Conservation (phyloP, 2,888 invertebrate species). For the Nebria brevicollis region DNA sequence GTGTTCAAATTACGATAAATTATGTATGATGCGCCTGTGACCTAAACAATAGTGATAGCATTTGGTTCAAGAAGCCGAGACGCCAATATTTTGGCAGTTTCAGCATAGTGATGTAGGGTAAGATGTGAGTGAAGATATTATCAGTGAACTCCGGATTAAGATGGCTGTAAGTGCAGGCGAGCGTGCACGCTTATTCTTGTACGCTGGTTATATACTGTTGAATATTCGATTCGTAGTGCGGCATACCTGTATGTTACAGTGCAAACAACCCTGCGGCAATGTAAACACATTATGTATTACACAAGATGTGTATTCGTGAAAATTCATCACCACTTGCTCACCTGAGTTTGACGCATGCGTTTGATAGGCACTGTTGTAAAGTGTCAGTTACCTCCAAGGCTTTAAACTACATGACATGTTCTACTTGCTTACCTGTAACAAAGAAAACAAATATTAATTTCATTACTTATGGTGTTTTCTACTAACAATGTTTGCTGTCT, state of each 20-base stretch:
- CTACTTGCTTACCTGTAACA: not conserved
- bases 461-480: not conserved
- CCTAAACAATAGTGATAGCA: not conserved
- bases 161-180: not conserved
- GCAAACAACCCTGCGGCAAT: not conserved
- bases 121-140: not conserved
- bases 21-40: not conserved
- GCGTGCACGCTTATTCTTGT: not conserved
- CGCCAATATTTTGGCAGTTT: not conserved
- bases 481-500: no score
- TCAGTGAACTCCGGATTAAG: not conserved
- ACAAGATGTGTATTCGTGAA: not conserved
- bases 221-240: not conserved
- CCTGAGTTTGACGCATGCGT: not conserved
- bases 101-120: not conserved
- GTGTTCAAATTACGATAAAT: not conserved
- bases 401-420: not conserved
- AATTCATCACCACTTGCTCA: not conserved
- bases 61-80: not conserved
- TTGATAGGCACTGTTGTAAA: not conserved
- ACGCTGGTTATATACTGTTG: not conserved
- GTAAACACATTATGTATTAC: not conserved
- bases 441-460: not conserved
- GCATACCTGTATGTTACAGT: not conserved
- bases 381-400: not conserved